Evolutionary conservation across 2,888 invertebrate genomes (phyloP).

Genomic region (Gastrophysa polygoni): DNA sequence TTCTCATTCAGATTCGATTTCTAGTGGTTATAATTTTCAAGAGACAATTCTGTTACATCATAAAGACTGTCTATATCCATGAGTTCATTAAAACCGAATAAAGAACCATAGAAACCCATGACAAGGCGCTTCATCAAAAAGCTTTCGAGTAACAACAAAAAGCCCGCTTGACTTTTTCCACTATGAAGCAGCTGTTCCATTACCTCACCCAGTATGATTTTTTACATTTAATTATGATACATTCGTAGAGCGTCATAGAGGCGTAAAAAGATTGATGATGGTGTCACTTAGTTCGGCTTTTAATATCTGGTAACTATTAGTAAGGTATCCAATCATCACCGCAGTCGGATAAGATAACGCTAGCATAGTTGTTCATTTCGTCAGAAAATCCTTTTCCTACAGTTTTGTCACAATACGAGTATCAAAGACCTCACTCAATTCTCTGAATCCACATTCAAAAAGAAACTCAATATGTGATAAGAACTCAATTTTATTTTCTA

Average conservation of each 20-base stretch:
- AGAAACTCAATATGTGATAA: no score
- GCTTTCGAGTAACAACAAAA: conserved; percentile 5
- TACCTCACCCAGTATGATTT: conserved; percentile 7
- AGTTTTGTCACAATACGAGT: no score
- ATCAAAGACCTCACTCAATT: no score
- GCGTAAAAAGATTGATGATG: conserved; percentile 22
- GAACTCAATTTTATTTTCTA: no score
- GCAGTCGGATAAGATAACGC: conserved; percentile 12
- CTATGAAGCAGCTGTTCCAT: conserved; percentile 18
- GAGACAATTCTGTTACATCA: not conserved
- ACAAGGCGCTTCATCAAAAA: conserved; percentile 9
- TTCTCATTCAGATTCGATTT: no score
- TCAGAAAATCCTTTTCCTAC: no score
- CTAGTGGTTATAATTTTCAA: no score
- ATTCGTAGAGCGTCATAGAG: conserved; percentile 8
- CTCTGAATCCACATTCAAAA: no score
- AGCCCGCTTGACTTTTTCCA: conserved; percentile 8
- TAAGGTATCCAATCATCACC: conserved; percentile 16
- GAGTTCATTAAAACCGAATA: conserved; percentile 8
- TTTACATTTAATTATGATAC: conserved; percentile 23
- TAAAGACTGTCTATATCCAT: not conserved
- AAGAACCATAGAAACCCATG: conserved; percentile 10
- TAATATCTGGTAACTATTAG: conserved; percentile 18
- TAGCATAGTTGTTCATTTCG: no score
- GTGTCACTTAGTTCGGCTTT: conserved; percentile 12